Evolutionary conservation across 92 coral and sea anemone genomes (phyloP), one percentile per base, ranked within the genome.

Genomic region (Palythoa grandiflora): DNA sequence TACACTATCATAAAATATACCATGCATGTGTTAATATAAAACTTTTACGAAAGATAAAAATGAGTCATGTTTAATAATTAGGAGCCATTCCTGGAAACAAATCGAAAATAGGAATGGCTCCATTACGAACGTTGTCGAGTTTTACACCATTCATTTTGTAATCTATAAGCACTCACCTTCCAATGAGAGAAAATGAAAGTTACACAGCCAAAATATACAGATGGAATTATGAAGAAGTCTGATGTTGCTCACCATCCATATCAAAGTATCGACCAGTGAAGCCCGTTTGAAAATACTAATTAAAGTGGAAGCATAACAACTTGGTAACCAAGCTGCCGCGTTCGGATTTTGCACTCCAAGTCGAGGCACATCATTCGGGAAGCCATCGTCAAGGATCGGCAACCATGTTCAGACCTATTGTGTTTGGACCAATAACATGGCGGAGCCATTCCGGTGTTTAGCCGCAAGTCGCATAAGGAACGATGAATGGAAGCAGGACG

Each of bases 161-260:
- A 55, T 55, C 61, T 55, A 17, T 61, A 17, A 61, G 68, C 68
- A 61, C 68, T 61, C 68, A 61, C 68, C 68, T 61, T 61, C 68
- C 68, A 61, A 61, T 61, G 68, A 17, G 7, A 61, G 68, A 61
- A 61, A 61, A 61, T 61, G 20, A 61, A 44, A 17, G 68, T 61
- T 61, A 14, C 21, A 61, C 68, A 61, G 68, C 68, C 68, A 61
- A 61, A 61, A 61, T 61, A 16, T 2, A 7, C 20, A 61, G 20
- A 61, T 61, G 68, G 68, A 61, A 2, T 61, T 11, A 15, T 12
- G 35, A 21, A 61, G 68, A 61, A 61, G 68, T 17, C n/a, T 61
- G 1, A 17, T 61, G 68, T 61, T 61, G 68, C 21, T 61, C 68
- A 61, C 68, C 8, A 61, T 16, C 20, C 68, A 60, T 60, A 60